A percentile compares a stretch with the other conserved stretches of the same genome.
Conservation (phyloP, 2,888 invertebrate species). For the Halictus quadricinctus region DNA sequence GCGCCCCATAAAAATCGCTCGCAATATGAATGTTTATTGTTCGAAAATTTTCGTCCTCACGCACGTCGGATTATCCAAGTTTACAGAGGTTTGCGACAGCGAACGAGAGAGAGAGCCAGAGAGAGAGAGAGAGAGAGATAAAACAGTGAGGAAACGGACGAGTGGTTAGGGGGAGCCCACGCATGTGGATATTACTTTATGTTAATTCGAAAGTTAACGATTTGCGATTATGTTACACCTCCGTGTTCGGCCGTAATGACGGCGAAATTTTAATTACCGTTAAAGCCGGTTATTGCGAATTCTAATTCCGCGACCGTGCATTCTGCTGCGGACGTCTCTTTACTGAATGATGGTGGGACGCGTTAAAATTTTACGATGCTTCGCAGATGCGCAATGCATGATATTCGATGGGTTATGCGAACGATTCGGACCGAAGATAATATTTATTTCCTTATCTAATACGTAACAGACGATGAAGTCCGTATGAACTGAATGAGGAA, state of each 20-base stretch:
- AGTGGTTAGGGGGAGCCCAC: not conserved
- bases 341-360: slow-evolving; percentile 5
- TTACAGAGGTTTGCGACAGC: not conserved
- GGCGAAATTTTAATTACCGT: slow-evolving; percentile 45
- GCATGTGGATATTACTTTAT: slow-evolving; percentile 32
- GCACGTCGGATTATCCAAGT: slow-evolving; percentile 18
- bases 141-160: not conserved
- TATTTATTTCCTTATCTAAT: not conserved
- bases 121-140: not conserved
- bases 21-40: slow-evolving; percentile 3
- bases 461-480: too few relatives aligned
- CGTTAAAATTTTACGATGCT: slow-evolving; percentile 5
- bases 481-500: too few relatives aligned
- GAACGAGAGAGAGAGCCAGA: not conserved
- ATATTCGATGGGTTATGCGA: not conserved
- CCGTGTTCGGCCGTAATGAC: slow-evolving; percentile 25
- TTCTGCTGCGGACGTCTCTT: slow-evolving; percentile 2
- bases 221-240: slow-evolving; percentile 6
- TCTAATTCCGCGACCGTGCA: slow-evolving; percentile 25
- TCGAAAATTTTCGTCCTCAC: slow-evolving; percentile 9
- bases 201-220: slow-evolving; percentile 38
- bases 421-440: not conserved
- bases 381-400: not conserved
- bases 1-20: slow-evolving; percentile 14
- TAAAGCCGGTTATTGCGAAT: slow-evolving; percentile 38